Evolutionary conservation across 2,888 invertebrate species (phyloP), one percentile per base, ranked within the genome.

Genomic region (Dione vanillae): DNA sequence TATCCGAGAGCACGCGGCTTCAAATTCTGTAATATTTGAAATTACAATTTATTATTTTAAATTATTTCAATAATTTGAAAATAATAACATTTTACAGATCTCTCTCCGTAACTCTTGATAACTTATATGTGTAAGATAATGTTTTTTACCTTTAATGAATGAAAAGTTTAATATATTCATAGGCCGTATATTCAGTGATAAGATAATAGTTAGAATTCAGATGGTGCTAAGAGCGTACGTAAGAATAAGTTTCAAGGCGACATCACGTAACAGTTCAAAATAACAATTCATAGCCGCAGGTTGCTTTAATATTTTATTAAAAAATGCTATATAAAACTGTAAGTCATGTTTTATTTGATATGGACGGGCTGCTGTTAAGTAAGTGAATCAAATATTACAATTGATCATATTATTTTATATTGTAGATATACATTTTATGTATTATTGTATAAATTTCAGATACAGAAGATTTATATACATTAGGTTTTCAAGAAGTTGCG

Each of bases 381-480:
- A 85, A 90, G 91, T 87, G 65, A 58, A 61, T 27, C 54, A 62
- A 19, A 11, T 11, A 45, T 20, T 52, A 58, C 5, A 7, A 47
- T 19, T 9, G 10, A 67, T 12, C 9, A 12, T 52, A 2, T 54
- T 11, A 64, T 41, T 47, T 43, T 20, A 45, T 40, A n/a, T 2
- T n/a, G 9, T n/a, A 37, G 11, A 0, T 37, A 5, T 45, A n/a
- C 0, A 19, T 9, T 43, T 10, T 19, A 43, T 61, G 1, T 27
- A 1, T 56, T 16, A 16, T 11, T 0, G 16, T 56, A 56, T 49
- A 62, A 67, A 12, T 92, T 93, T 79, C 92, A 97, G 97, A 98
- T 93, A 97, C 97, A 35, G 98, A 98, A 89, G 92, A 90, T 19
- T 89, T 97, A 19, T 98, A 98, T 83, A 95, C 96, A 27, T 87